These are phyloP conservation scores for Drosophila seguyi DNA, from an alignment of 1,140 invertebrate genomes.

Conservation along the genomic window DNA sequence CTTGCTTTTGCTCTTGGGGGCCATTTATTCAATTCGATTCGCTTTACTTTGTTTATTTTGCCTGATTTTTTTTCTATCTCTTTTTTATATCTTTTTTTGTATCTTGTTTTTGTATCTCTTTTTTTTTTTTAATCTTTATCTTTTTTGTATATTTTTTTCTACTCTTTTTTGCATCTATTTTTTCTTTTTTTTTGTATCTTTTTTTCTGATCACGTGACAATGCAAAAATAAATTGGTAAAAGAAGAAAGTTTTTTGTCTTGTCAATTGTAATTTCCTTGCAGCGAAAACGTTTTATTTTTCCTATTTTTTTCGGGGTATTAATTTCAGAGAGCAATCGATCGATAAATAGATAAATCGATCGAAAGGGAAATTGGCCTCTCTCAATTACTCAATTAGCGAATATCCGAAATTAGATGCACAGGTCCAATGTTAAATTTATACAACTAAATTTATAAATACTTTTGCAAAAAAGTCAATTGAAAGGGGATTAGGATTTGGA, in stretches of 20 bases:
- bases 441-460: constrained; percentile 2
- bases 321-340: constrained; percentile 22
- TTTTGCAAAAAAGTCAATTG: neutral
- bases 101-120: too few species aligned
- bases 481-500: neutral
- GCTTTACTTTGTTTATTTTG: neutral
- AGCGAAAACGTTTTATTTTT: constrained; percentile 4
- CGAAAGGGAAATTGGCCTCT: constrained; percentile 20
- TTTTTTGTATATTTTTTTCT: too few species aligned
- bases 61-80: neutral
- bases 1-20: constrained; percentile 4
- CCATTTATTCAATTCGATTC: constrained; percentile 15
- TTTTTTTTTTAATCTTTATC: too few species aligned
- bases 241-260: constrained; percentile 14
- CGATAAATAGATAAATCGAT: neutral
- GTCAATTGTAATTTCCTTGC: constrained; percentile 16
- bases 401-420: constrained; percentile 14
- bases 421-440: constrained; percentile 14
- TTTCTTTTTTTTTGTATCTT: neutral
- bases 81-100: neutral
- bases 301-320: constrained; percentile 5
- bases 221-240: constrained; percentile 34
- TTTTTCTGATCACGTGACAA: constrained; percentile 26
- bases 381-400: neutral
- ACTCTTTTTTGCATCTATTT: too few species aligned